These are phyloP conservation scores for Hypercompe scribonia DNA, from an alignment of 2,888 invertebrate genomes.

Conservation along the genomic window DNA sequence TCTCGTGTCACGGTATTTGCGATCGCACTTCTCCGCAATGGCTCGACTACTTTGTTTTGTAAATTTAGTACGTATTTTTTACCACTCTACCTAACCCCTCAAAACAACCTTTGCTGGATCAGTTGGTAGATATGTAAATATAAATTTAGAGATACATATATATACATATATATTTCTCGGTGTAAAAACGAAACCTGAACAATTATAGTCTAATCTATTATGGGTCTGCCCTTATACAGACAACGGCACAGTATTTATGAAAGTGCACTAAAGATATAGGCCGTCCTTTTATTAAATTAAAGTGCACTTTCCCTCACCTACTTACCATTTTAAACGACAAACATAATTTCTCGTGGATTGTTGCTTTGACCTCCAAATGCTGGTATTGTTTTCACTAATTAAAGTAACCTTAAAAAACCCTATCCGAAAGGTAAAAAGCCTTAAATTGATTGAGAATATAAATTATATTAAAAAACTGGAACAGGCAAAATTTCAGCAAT, in stretches of 20 bases:
- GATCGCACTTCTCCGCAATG: neutral
- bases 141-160: neutral
- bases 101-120: too few relatives aligned
- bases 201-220: constrained; percentile 18
- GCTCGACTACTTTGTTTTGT: too few relatives aligned
- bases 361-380: constrained; percentile 56
- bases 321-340: constrained; percentile 64
- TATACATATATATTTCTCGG: neutral
- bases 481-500: too few relatives aligned
- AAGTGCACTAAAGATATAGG: constrained; percentile 58
- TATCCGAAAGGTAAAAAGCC: too few relatives aligned
- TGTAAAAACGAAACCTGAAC: neutral
- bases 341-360: constrained; percentile 46
- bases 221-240: constrained; percentile 42
- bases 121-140: neutral
- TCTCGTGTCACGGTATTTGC: too few relatives aligned
- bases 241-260: constrained; percentile 57
- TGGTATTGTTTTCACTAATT: constrained; percentile 35
- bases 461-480: too few relatives aligned
- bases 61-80: too few relatives aligned
- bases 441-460: too few relatives aligned
- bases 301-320: constrained; percentile 72
- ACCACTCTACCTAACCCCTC: too few relatives aligned
- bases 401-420: neutral
- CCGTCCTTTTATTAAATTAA: constrained; percentile 65